These are phyloP conservation scores for Stratiomys singularior DNA, from an alignment of 2,888 invertebrate species.

Conservation along the genomic window DNA sequence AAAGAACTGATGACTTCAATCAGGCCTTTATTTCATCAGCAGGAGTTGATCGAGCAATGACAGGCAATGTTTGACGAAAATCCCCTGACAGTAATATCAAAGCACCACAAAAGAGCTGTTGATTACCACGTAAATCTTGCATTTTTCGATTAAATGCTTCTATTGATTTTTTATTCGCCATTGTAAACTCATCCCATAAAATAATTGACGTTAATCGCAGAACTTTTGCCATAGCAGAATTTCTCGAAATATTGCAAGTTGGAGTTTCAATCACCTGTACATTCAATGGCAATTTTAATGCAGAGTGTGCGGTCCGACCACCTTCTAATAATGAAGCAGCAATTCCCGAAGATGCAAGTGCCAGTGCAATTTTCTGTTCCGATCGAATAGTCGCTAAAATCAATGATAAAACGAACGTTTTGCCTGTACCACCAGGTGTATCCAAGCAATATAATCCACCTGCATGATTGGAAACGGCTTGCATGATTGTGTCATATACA, in stretches of 20 bases:
- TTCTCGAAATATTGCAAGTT: not conserved
- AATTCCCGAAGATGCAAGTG: slow-evolving; percentile 53
- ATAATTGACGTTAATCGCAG: not conserved
- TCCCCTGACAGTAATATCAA: slow-evolving; percentile 1
- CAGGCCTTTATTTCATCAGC: not conserved
- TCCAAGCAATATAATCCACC: slow-evolving; percentile 51
- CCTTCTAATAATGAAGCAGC: slow-evolving; percentile 54
- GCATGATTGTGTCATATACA: too few species aligned
- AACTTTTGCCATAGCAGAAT: slow-evolving; percentile 13
- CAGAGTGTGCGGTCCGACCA: too few species aligned
- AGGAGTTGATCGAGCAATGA: not conserved
- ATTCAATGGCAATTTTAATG: too few species aligned
- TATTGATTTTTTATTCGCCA: not conserved
- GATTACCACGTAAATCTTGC: not conserved
- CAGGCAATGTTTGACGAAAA: slow-evolving; percentile 19
- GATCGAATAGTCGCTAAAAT: slow-evolving; percentile 45
- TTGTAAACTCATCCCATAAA: not conserved
- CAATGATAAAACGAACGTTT: slow-evolving; percentile 43
- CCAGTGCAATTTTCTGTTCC: slow-evolving; percentile 40
- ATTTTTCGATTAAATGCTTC: not conserved
- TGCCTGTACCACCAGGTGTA: too few species aligned
- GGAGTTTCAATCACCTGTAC: slow-evolving; percentile 45
- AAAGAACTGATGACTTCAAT: not conserved
- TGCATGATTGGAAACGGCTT: slow-evolving; percentile 53
- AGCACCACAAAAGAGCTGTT: not conserved